phyloP scores from a whole-genome alignment of 1,140 invertebrate species.

The Catajapyx aquilonaris region DNA sequence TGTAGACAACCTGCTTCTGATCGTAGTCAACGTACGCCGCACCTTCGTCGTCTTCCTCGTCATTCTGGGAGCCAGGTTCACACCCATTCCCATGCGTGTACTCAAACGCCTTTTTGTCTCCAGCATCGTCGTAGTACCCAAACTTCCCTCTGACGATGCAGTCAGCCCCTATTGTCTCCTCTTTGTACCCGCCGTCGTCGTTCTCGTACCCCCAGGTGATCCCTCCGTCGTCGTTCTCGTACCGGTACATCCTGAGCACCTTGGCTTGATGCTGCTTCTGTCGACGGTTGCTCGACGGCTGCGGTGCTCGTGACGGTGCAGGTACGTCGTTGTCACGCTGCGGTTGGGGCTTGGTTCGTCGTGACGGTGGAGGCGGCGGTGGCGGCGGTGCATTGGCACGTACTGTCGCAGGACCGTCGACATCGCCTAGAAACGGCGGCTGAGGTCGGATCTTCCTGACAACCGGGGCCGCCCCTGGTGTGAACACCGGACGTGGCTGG shows the following conservation, averaged over 20 bases:
- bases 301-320: too few relatives aligned
- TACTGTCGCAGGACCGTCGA: too few relatives aligned
- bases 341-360: too few relatives aligned
- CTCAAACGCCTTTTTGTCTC: conserved; percentile 42
- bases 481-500: too few relatives aligned
- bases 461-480: too few relatives aligned
- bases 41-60: not conserved
- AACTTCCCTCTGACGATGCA: conserved; percentile 61
- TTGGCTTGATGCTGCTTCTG: too few relatives aligned
- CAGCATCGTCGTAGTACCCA: conserved; percentile 62
- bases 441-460: too few relatives aligned
- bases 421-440: too few relatives aligned
- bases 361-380: too few relatives aligned
- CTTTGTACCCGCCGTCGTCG: conserved; percentile 55
- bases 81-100: conserved; percentile 22
- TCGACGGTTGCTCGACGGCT: too few relatives aligned
- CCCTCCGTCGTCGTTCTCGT: conserved; percentile 57
- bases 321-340: too few relatives aligned
- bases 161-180: conserved; percentile 56
- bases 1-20: not conserved
- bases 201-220: conserved; percentile 73
- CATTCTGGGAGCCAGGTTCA: not conserved
- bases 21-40: not conserved
- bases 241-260: conserved; percentile 42
- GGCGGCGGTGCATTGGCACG: too few relatives aligned